These are phyloP conservation scores for Nysson spinosus DNA, from an alignment of 2,888 invertebrate genomes.

Conservation along the genomic window DNA sequence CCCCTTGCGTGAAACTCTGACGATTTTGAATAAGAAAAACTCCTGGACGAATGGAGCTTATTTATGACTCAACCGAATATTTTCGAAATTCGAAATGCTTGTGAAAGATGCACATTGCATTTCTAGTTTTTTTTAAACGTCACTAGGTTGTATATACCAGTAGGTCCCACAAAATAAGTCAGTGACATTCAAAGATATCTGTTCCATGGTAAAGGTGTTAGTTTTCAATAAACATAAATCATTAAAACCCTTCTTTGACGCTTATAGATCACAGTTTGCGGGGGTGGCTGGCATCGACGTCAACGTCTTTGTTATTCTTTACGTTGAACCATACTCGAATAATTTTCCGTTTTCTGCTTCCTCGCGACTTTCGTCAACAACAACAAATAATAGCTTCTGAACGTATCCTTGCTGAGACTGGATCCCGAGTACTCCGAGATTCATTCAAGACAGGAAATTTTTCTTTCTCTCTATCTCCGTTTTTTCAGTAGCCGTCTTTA, in stretches of 20 bases:
- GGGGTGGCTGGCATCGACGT: neutral
- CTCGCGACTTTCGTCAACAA: constrained; percentile 49
- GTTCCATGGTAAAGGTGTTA: too few species aligned
- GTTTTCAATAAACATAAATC: constrained; percentile 57
- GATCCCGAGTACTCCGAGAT: constrained; percentile 26
- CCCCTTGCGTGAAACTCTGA: too few species aligned
- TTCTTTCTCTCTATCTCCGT: neutral
- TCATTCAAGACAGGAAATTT: constrained; percentile 41
- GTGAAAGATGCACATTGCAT: too few species aligned
- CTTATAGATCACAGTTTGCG: constrained; percentile 22
- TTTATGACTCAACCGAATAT: too few species aligned
- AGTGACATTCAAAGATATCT: too few species aligned
- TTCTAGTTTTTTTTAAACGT: too few species aligned
- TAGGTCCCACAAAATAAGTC: too few species aligned
- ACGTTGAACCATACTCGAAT: constrained; percentile 40
- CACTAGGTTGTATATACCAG: too few species aligned
- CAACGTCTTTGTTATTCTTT: constrained; percentile 37
- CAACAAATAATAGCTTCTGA: constrained; percentile 48
- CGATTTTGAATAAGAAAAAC: too few species aligned
- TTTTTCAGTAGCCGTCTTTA: constrained; percentile 7
- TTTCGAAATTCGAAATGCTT: too few species aligned
- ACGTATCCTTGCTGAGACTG: constrained; percentile 32
- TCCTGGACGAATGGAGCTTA: too few species aligned
- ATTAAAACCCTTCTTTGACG: constrained; percentile 36
- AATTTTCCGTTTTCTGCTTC: constrained; percentile 54